Conservation (phyloP, 2,797 vertebrate genomes). For the Pangasius djambal region DNA sequence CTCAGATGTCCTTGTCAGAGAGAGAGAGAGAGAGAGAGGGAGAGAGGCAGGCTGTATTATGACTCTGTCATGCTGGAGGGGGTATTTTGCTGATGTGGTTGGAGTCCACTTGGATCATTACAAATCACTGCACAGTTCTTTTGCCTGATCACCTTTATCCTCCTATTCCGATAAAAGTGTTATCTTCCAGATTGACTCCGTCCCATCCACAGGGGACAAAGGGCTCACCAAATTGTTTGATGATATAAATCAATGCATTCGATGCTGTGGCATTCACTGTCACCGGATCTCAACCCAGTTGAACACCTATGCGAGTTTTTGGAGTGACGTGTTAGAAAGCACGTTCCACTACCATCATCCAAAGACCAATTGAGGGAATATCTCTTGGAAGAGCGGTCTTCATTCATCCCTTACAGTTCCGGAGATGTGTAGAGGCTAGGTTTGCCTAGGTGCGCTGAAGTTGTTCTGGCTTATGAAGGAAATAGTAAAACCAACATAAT, state of each 20-base stretch:
- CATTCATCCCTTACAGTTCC: not conserved
- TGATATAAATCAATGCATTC: not conserved
- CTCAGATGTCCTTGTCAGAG: slow-evolving; percentile 34
- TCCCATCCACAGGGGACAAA: not conserved
- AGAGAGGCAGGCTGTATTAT: not conserved
- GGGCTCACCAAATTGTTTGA: not conserved
- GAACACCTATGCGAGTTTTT: not conserved
- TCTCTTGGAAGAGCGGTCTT: not conserved
- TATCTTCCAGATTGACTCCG: not conserved
- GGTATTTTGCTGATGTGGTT: not conserved
- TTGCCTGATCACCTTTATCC: not conserved
- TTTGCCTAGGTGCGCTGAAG: not conserved
- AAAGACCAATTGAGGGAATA: not conserved
- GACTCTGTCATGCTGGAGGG: too few species aligned
- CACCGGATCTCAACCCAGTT: not conserved
- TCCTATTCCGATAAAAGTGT: not conserved
- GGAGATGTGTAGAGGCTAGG: not conserved
- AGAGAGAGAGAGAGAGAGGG: not conserved
- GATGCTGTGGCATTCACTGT: not conserved
- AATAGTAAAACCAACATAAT: not conserved
- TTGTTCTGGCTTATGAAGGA: not conserved
- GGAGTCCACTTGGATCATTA: not conserved
- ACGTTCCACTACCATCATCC: not conserved
- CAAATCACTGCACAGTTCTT: not conserved
- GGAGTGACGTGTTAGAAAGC: not conserved